Evolutionary conservation across 2,888 invertebrate genomes (phyloP), one percentile per base, ranked within the genome.

Genomic region (Scotopteryx bipunctaria): DNA sequence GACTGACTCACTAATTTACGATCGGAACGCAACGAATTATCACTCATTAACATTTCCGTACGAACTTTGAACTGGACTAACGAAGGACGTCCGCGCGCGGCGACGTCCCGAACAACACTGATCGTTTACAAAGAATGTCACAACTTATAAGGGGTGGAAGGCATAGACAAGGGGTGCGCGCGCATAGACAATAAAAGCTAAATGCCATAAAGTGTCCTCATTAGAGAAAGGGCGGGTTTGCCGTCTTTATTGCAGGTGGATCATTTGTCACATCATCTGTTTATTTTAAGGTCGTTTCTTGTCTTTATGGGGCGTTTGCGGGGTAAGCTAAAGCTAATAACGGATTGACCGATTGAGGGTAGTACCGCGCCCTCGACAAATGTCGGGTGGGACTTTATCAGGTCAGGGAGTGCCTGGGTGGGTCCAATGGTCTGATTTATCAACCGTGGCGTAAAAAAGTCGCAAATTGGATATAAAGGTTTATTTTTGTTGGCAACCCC

Each of bases 141-240:
- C 76, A 74, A 71, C 80, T 86, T 89, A 80, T 88, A 88, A 83
- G 76, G 53, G 47, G 41, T 42, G 31, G 35, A 38, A 15, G 51
- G 71, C 68, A 61, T 60, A 57, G 62, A 57, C 59, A 72, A 70
- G 73, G 81, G 78, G 66, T 89, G 89, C 89, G 89, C 89, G 89
- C 89, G 89, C 89, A 89, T 55, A 70, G 67, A 78, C 77, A 82
- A 84, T 86, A 86, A 83, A 48, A 82, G 68, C 78, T 78, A 84
- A 86, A 87, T 83, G 83, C 79, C 80, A 85, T 86, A 86, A 87
- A 87, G 75, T 77, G 81, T 74, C 83, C 87, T 86, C 88, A 87
- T 89, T 89, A 89, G 83, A 69, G 76, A 83, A 83, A 86, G 87
- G 88, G 86, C 83, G 86, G 72, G 76, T 77, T 74, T 81, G 78